These are phyloP conservation scores for Pinctada fucata DNA, from an alignment of 2,888 invertebrate genomes.

Conservation along the genomic window DNA sequence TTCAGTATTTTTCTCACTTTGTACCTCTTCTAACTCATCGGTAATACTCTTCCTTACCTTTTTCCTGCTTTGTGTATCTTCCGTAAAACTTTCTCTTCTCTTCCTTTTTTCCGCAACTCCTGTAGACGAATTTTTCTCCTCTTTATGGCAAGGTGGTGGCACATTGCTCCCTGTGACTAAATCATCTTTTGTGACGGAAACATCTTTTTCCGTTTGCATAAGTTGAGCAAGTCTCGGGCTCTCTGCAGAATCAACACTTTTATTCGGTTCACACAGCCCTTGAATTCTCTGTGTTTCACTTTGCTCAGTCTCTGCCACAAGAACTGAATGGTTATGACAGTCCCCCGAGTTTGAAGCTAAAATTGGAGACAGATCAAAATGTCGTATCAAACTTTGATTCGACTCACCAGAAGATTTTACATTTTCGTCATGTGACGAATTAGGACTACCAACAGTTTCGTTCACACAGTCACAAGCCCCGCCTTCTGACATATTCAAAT, in stretches of 20 bases:
- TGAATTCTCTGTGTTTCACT: neutral
- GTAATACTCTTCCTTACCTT: no score
- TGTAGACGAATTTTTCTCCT: no score
- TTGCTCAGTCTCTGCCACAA: neutral
- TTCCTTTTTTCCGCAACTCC: neutral
- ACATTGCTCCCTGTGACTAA: no score
- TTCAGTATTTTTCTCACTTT: no score
- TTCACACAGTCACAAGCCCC: no score
- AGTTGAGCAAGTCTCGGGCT: neutral
- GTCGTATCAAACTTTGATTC: neutral
- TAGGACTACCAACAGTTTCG: neutral
- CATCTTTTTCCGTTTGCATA: no score
- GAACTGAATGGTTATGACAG: neutral
- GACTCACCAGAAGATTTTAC: neutral
- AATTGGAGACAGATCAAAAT: neutral
- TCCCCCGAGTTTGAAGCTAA: neutral
- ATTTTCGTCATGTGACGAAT: neutral
- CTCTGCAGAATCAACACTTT: neutral
- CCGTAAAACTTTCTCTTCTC: neutral
- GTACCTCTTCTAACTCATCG: no score
- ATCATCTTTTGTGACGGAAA: no score
- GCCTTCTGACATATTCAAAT: no score
- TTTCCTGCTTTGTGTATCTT: neutral
- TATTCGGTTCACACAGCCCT: neutral
- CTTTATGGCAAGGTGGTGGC: no score